Evolutionary conservation across 2,888 invertebrate genomes (phyloP), one percentile per base, ranked within the genome.

Genomic region (Hybos culiciformis): DNA sequence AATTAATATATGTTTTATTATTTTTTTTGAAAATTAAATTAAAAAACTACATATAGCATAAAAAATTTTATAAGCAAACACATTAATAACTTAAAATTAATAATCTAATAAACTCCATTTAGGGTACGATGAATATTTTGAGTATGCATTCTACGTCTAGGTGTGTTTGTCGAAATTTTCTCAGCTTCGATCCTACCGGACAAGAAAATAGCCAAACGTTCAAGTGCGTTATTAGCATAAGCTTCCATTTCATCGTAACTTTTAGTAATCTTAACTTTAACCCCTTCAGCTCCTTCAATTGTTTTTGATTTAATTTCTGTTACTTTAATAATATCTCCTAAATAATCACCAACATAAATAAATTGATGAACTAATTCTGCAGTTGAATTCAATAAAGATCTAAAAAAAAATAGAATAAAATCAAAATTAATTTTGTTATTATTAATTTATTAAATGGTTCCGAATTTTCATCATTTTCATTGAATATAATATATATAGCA

Each of bases 171-270:
- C 5, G 69, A 56, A 3, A 73, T 71, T 57, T 78, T 78, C 53
- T 74, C 73, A 1, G 73, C 69, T 54, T 74, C 74, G 41, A 78
- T 76, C 48, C 78, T 77, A 37, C 80, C 80, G 11, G 80, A 79
- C 40, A 80, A 58, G 53, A 78, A 75, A 44, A 72, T 67, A 1
- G 80, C 80, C 38, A 79, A 57, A 44, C 75, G 73, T 57, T 78
- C 79, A 44, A 51, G 42, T 26, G 47, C 41, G 41, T 46, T 46
- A 15, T 45, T 49, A 8, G 45, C 37, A 18, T 51, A 47, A 6
- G 37, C 17, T 37, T 51, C 49, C 14, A 48, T 37, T 24, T 45
- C 44, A 21, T 37, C 41, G 20, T 47, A 50, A 12, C 29, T 21
- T 41, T 37, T 37, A 5, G 31, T 31, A 3, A 45, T 29, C 31